phyloP scores from a whole-genome alignment of 2,113 vertebrate genomes.

The Apteryx mantelli region DNA sequence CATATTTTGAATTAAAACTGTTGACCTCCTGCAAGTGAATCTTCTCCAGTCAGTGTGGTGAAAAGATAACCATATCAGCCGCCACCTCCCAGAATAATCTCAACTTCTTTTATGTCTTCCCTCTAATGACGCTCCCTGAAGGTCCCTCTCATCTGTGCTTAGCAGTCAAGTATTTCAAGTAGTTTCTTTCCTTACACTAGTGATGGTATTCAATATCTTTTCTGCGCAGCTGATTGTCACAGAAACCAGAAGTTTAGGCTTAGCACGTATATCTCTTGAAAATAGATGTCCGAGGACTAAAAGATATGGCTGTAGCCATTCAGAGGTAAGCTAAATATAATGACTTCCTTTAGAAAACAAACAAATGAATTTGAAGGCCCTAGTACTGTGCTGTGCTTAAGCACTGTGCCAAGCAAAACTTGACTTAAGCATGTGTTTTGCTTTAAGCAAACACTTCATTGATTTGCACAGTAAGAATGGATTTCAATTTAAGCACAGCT shows the following conservation, averaged over 20 bases:
- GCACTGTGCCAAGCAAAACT: conserved; percentile 12
- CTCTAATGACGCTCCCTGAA: neutral
- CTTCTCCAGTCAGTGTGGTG: neutral
- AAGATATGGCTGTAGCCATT: neutral
- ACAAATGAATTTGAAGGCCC: neutral
- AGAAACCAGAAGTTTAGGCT: conserved; percentile 28
- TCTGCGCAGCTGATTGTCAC: neutral
- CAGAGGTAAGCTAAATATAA: conserved; percentile 53
- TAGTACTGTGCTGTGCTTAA: neutral
- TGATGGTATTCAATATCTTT: neutral
- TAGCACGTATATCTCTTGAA: neutral
- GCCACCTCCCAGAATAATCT: conserved; percentile 14
- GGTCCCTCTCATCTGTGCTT: conserved; percentile 8
- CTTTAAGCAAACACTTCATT: conserved; percentile 17
- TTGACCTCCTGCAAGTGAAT: neutral
- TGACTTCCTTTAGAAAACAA: neutral
- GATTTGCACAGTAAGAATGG: neutral
- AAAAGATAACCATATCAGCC: neutral
- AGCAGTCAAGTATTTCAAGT: conserved; percentile 42
- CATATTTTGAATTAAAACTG: neutral
- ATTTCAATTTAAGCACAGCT: conserved; percentile 5
- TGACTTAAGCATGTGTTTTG: neutral
- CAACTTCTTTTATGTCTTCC: conserved; percentile 11
- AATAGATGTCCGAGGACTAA: neutral
- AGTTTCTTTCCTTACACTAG: neutral